A percentile compares a stretch with the other conserved stretches of the same genome.
Conservation (phyloP, 2,113 vertebrate species). For the Thinocorus orbignyianus region DNA sequence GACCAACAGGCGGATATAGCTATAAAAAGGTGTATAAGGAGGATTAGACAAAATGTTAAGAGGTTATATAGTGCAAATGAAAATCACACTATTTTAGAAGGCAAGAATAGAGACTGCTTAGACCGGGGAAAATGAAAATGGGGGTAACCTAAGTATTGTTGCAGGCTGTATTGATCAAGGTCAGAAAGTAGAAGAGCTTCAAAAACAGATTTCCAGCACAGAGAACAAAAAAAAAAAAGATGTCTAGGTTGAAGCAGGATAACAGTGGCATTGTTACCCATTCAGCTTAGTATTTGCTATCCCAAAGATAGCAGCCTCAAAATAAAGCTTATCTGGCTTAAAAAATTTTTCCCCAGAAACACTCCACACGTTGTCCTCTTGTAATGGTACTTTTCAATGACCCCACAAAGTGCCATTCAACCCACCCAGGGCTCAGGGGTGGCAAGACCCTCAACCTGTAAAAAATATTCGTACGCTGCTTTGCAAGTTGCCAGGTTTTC, state of each 20-base stretch:
- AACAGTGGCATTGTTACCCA: background rate
- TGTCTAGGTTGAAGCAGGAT: background rate
- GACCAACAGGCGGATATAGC: background rate
- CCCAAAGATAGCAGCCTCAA: background rate
- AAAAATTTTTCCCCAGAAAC: background rate
- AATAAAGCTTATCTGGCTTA: background rate
- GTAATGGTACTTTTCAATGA: background rate
- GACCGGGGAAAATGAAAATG: background rate
- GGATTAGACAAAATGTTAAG: background rate
- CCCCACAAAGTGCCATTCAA: background rate
- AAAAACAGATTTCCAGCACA: background rate
- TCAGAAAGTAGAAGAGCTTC: background rate
- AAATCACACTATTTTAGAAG: background rate
- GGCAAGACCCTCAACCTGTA: background rate
- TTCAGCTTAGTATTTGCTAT: background rate
- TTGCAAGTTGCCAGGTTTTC: background rate
- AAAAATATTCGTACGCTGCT: background rate
- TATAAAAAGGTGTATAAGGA: background rate
- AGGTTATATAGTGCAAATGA: background rate
- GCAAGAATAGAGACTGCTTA: background rate
- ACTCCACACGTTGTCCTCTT: background rate
- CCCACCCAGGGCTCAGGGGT: no score
- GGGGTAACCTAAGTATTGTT: rapidly evolving
- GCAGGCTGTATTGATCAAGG: background rate
- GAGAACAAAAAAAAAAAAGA: background rate